Conservation (phyloP, 2,113 vertebrate species). For the Psilopsiagon aurifrons region DNA sequence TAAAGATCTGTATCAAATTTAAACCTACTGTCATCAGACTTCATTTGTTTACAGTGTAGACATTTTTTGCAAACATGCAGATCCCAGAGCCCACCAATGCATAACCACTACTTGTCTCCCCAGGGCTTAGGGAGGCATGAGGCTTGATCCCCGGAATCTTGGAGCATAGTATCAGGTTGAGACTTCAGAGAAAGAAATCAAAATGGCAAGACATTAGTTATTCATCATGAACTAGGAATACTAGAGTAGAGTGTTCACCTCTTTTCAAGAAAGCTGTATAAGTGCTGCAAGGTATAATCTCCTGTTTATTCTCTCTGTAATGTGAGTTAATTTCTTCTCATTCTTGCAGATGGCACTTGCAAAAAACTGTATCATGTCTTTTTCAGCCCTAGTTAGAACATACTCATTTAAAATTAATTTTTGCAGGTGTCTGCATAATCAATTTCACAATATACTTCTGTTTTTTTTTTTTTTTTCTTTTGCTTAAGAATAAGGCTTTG, state of each 20-base stretch:
- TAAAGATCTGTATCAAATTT: neutral
- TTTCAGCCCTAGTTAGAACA: neutral
- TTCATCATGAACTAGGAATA: neutral
- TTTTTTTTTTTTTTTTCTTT: neutral
- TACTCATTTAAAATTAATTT: neutral
- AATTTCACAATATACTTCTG: conserved; percentile 38
- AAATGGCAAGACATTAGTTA: neutral
- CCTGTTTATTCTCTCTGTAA: neutral
- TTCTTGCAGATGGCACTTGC: neutral
- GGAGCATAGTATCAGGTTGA: neutral
- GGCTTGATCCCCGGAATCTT: neutral
- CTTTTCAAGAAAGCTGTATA: neutral
- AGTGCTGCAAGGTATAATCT: neutral
- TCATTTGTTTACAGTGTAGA: rapidly evolving
- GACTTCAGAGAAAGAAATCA: neutral
- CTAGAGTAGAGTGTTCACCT: neutral
- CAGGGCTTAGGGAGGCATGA: rapidly evolving
- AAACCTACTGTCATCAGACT: neutral
- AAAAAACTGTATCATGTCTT: neutral
- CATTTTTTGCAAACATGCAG: neutral
- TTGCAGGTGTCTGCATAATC: conserved; percentile 42
- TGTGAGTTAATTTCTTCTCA: neutral
- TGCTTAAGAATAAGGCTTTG: conserved; percentile 24
- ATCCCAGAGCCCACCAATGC: rapidly evolving
- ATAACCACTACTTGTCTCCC: neutral